Conservation (phyloP, 2,797 vertebrate genomes). For the Sebastes steindachneri region DNA sequence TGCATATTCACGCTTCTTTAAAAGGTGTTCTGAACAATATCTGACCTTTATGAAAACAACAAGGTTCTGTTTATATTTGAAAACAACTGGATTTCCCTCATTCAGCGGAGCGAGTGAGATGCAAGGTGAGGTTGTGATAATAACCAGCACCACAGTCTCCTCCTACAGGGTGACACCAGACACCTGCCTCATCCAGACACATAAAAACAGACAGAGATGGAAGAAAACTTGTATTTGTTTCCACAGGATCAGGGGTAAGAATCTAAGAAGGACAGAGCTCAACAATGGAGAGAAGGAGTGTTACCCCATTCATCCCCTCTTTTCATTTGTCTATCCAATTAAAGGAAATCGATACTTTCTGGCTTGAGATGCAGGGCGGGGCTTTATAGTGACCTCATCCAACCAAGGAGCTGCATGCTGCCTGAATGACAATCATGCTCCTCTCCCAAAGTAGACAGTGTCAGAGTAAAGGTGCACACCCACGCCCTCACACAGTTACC, state of each 20-base stretch:
- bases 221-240: neutral
- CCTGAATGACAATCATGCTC: slow-evolving; percentile 66
- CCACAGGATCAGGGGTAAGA: neutral
- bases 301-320: slow-evolving; percentile 36
- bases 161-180: neutral
- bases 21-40: slow-evolving; percentile 61
- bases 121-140: neutral
- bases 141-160: slow-evolving; percentile 4
- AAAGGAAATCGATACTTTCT: slow-evolving; percentile 77
- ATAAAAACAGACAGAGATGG: neutral
- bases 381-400: slow-evolving; percentile 66
- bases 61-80: slow-evolving; percentile 44
- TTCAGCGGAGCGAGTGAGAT: neutral
- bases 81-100: slow-evolving; percentile 22
- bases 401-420: slow-evolving; percentile 31
- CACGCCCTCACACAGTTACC: neutral
- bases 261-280: slow-evolving; percentile 23
- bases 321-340: slow-evolving; percentile 75
- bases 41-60: slow-evolving; percentile 77
- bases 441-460: slow-evolving; percentile 11
- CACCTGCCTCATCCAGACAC: neutral
- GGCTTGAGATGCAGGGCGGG: slow-evolving; percentile 68
- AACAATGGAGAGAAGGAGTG: slow-evolving; percentile 2
- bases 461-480: slow-evolving; percentile 13
- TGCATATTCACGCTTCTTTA: slow-evolving; percentile 57